Evolutionary conservation across 2,888 invertebrate species (phyloP).

Genomic region (Nesidiocoris tenuis): DNA sequence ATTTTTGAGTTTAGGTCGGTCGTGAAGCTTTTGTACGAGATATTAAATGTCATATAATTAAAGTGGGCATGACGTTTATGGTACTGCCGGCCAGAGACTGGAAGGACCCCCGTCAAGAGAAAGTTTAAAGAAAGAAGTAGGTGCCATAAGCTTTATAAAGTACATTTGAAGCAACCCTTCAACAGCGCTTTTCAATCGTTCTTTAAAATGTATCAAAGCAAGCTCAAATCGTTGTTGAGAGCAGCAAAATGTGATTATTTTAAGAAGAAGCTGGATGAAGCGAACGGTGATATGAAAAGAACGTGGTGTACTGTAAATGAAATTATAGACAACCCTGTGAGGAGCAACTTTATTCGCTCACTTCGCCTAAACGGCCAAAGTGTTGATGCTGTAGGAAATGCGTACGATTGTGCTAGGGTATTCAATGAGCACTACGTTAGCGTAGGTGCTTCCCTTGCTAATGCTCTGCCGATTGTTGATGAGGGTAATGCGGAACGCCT

Average conservation of each 20-base stretch:
- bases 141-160: neutral
- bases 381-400: neutral
- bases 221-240: neutral
- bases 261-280: neutral
- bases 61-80: too few relatives aligned
- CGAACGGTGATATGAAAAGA: neutral
- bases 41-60: too few relatives aligned
- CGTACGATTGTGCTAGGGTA: neutral
- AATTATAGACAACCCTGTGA: neutral
- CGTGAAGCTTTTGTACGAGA: too few relatives aligned
- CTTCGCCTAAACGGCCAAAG: neutral
- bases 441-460: neutral
- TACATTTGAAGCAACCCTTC: neutral
- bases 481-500: neutral
- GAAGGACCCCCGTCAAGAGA: too few relatives aligned
- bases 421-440: neutral
- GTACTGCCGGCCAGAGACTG: too few relatives aligned
- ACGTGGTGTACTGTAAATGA: slow-evolving; percentile 4
- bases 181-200: neutral
- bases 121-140: too few relatives aligned
- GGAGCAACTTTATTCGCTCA: neutral
- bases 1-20: too few relatives aligned
- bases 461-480: neutral
- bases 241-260: neutral
- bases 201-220: neutral